A percentile compares a stretch with the other conserved stretches of the same genome.
phyloP scores from a whole-genome alignment of 2,888 invertebrate genomes.

The Dasypolia templi region DNA sequence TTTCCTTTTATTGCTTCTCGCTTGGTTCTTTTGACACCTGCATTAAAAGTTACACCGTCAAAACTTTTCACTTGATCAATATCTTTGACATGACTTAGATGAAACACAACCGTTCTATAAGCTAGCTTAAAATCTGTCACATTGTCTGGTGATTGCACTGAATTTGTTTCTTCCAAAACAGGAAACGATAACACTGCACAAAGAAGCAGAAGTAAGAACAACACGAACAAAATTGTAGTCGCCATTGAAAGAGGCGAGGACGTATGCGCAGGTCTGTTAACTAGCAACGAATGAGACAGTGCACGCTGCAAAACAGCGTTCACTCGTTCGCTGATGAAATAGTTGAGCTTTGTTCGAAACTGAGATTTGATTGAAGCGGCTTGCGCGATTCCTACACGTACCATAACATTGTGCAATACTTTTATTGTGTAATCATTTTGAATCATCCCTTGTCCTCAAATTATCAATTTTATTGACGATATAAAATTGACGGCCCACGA shows the following conservation, averaged over 20 bases:
- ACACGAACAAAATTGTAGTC: background rate
- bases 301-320: too few species aligned
- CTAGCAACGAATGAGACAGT: background rate
- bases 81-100: background rate
- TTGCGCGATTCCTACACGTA: background rate
- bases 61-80: slow-evolving; percentile 2
- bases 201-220: background rate
- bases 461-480: background rate
- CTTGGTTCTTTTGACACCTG: background rate
- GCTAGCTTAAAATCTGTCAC: background rate
- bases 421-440: slow-evolving; percentile 3
- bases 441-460: background rate
- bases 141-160: background rate
- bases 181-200: background rate
- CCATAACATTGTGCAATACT: background rate
- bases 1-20: background rate
- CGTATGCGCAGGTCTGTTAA: background rate
- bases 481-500: background rate
- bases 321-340: background rate
- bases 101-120: background rate
- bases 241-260: background rate
- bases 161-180: background rate
- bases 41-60: background rate
- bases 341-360: background rate
- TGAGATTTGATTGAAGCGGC: background rate